Evolutionary conservation across 2,113 vertebrate genomes (phyloP).

Genomic region (Chloroceryle aenea): DNA sequence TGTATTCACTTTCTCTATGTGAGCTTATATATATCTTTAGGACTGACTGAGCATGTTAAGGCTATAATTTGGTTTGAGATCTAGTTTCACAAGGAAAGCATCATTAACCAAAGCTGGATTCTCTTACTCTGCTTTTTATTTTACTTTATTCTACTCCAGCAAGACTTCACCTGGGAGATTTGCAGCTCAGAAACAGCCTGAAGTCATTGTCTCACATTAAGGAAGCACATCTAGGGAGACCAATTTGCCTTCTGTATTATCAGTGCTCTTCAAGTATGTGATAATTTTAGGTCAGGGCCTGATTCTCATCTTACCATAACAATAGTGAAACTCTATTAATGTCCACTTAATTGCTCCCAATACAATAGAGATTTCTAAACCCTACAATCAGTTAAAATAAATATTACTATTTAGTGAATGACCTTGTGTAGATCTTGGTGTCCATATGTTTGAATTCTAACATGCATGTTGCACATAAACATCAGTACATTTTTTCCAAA

Average conservation of each 20-base stretch:
- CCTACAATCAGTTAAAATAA: conserved; percentile 26
- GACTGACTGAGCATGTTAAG: not conserved
- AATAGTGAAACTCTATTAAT: not conserved
- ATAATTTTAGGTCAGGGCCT: conserved; percentile 63
- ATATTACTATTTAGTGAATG: not conserved
- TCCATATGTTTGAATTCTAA: conserved; percentile 12
- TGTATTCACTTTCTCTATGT: not conserved
- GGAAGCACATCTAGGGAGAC: conserved; percentile 37
- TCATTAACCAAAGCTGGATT: conserved; percentile 42
- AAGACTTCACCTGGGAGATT: conserved; percentile 65
- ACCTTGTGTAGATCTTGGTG: not conserved
- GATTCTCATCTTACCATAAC: conserved; percentile 33
- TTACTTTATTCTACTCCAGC: conserved; percentile 18
- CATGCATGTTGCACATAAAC: not conserved
- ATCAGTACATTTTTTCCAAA: conserved; percentile 24
- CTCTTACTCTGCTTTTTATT: conserved; percentile 26
- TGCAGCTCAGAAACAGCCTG: conserved; percentile 53
- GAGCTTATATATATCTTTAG: not conserved
- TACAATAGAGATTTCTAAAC: not conserved
- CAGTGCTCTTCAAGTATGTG: conserved; percentile 23
- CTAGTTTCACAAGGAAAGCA: conserved; percentile 2
- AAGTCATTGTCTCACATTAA: conserved; percentile 60
- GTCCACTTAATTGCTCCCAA: not conserved
- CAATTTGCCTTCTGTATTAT: conserved; percentile 49
- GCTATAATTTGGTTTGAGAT: not conserved